A percentile compares a stretch with the other conserved stretches of the same genome.
Conservation (phyloP, 2,113 vertebrate genomes). For the Uria lomvia region DNA sequence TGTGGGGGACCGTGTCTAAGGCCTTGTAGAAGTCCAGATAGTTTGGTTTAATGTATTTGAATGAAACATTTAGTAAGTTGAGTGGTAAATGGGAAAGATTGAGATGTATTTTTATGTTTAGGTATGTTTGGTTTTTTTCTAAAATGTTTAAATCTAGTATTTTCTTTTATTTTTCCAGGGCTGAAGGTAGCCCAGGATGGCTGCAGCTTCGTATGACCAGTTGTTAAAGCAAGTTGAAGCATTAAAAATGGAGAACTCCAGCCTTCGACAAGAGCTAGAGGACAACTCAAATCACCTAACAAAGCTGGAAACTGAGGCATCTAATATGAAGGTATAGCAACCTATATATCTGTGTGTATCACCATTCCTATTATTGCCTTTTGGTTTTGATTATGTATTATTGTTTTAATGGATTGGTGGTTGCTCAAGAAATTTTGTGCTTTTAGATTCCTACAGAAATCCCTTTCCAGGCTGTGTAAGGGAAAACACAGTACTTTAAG, state of each 20-base stretch:
- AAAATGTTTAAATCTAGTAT: neutral
- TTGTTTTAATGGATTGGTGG: neutral
- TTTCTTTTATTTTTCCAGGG: constrained; percentile 71
- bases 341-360: neutral
- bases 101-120: neutral
- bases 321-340: constrained; percentile 90
- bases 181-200: constrained; percentile 86
- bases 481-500: neutral
- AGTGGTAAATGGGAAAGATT: neutral
- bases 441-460: neutral
- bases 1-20: too few relatives aligned
- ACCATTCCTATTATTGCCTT: neutral
- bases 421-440: neutral
- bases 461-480: neutral
- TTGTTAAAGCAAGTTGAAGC: constrained; percentile 95
- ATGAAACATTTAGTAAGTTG: neutral
- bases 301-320: constrained; percentile 91
- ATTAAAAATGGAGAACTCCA: constrained; percentile 96
- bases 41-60: neutral
- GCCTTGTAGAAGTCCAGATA: neutral
- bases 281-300: constrained; percentile 95
- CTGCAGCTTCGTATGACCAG: constrained; percentile 92
- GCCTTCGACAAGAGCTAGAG: constrained; percentile 91
- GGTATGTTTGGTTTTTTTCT: neutral
- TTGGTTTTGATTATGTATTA: neutral